Base-by-base conservation (phyloP, 2,797 vertebrate species). In the Pangasius mekongensis region DNA sequence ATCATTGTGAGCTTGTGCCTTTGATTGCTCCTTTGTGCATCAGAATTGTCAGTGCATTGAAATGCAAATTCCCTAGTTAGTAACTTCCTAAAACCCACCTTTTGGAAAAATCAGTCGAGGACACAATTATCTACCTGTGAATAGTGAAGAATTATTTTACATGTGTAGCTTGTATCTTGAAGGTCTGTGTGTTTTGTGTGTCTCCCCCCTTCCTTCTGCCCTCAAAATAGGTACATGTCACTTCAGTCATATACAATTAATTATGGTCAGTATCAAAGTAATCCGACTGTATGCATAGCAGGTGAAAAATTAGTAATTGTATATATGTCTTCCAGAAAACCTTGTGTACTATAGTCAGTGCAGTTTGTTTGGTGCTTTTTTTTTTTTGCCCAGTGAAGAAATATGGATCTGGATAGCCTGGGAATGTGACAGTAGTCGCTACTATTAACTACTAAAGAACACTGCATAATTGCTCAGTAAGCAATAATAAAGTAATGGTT, bases 31-130 rank as follows among this genome's bases (percentile, higher is more conserved):
- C 95, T 96, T 93, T 90, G 92, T 92, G 93, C 94, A 94, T 93
- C 88, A 93, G 94, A 96, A 96, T 96, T 96, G 95, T 96, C 89
- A 94, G 91, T 93, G 94, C 95, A 95, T 95, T 94, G 94, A 96
- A 96, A 96, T 97, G 96, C 92, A 95, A 95, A 95, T 95, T 93
- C 94, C 90, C 89, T 88, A 90, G 92, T 96, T 93, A 95, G 94
- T 91, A 86, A 90, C 27, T 91, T 92, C 91, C 85, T 89, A 80
- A 89, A 90, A 80, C 52, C 58, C 33, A 74, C 78, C 89, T 90
- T 52, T 58, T 77, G n/a, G 52, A 47, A 49, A 52, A 88, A 89
- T 88, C 80, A 64, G 88, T 92, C 56, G 82, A 88, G 81, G 87
- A 60, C 11, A 47, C 86, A 76, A 90, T 91, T 92, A 93, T 88